Evolutionary conservation across 2,888 invertebrate species (phyloP), one percentile per base, ranked within the genome.

Genomic region (Caenorhabditis sp.): DNA sequence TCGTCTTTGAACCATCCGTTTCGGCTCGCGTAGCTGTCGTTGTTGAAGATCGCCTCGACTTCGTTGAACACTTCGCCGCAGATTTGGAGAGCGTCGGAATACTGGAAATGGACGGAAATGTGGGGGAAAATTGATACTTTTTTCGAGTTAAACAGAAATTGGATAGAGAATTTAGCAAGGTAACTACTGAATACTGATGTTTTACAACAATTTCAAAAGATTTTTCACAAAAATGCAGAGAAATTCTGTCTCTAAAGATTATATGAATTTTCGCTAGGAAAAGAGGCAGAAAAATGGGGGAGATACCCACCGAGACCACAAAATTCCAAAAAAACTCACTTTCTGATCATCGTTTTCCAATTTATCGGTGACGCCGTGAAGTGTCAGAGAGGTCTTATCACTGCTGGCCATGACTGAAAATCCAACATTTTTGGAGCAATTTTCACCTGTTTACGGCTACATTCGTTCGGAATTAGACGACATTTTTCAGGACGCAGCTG

Each of bases 1-100:
- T 84, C 77, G 22, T 86, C 84, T 65, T 72, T 70, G 47, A 79
- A 84, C 86, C 86, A 86, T 47, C 85, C 86, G 11, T 11, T 62
- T 20, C 65, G 79, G 11, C 51, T 65, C 20, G 58, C 65, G 44
- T 67, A 85, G 18, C 80, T 69, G 13, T 74, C 61, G 32, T 82
- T 80, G 51, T 67, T 72, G 67, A 87, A 85, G 3, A 87, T 56
- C 0, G 51, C 51, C 65, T 87, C 87, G 8, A 80, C 84, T 35
- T 87, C 87, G 0, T 65, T 28, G 62, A 87, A 87, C 0, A 84
- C 87, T 26, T 72, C 81, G 11, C 78, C 84, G 15, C 74, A 78
- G 2, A 40, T 71, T 71, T 81, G 58, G 22, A 87, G 72, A 2
- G 83, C 84, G 1, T 77, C 69, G 15, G 77, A 61, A 53, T 85